phyloP scores from a whole-genome alignment of 2,888 invertebrate species.

The Meiosimyza platycephala region DNA sequence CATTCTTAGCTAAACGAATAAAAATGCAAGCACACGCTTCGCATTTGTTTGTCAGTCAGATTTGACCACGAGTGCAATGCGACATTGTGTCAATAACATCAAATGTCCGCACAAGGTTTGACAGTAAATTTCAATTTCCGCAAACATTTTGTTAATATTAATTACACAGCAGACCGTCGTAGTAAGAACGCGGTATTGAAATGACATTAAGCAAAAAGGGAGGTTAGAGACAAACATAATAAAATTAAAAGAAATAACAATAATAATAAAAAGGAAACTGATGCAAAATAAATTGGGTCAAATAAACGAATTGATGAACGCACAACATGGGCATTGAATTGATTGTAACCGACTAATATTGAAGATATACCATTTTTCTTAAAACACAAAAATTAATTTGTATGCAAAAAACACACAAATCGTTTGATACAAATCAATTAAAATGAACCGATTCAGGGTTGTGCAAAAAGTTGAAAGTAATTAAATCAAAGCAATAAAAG shows the following conservation, averaged over 20 bases:
- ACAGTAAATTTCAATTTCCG: constrained; percentile 26
- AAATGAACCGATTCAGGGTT: constrained; percentile 30
- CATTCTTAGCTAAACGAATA: no score
- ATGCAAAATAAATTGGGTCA: constrained; percentile 26
- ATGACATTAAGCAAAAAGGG: no score
- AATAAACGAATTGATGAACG: constrained; percentile 19
- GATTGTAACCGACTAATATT: no score
- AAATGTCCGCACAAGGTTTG: constrained; percentile 25
- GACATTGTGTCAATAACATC: constrained; percentile 31
- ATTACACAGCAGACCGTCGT: no score
- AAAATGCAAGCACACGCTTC: constrained; percentile 2
- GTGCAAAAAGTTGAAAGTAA: constrained; percentile 19
- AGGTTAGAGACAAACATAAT: no score
- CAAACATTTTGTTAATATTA: constrained; percentile 8
- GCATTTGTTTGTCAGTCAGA: not conserved
- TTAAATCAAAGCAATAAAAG: constrained; percentile 30
- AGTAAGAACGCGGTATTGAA: no score
- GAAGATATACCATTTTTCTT: no score
- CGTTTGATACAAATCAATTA: constrained; percentile 11
- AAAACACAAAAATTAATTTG: no score
- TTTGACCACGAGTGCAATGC: not conserved
- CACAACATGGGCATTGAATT: no score
- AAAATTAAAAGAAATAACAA: no score
- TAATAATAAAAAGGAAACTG: no score
- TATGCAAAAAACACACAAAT: constrained; percentile 2